Base-by-base conservation (phyloP, 2,888 invertebrate species). In the Hipparchia semele region DNA sequence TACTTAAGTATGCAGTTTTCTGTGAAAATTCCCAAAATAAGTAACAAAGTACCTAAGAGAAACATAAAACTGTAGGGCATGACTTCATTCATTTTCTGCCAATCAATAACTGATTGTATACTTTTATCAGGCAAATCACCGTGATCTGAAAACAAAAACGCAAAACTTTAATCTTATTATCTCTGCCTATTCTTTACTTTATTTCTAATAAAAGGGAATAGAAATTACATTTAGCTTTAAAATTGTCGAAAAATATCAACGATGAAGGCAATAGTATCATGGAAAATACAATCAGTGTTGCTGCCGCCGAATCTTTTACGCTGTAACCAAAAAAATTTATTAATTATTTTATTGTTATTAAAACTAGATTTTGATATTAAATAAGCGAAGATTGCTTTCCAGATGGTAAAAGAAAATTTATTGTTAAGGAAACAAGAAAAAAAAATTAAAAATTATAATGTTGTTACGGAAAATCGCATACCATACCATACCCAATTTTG, bases 31-130 rank as follows among this genome's bases (percentile, higher is more conserved):
- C 49, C 49, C 39, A 12, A 67, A 49, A 45, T 23, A 59, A 53
- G 12, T 45, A 23, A 66, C 33, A 58, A 58, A 4, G 53, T 80
- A 90, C 91, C 91, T 70, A 91, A 81, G 49, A 92, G 81, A 76
- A 90, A 91, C 82, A 85, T 86, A 71, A 90, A 92, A 69, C 87
- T 86, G 75, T 82, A 92, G 0, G 91, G 87, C 84, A 91, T 79
- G 1, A 56, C 23, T 6, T 73, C 56, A 74, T 88, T 86, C 75
- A 87, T 70, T 68, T 51, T 54, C 5, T 53, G 75, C 90, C 89
- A 91, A 68, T 80, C 72, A 13, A 92, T 76, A 5, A 90, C 85
- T 5, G 88, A 81, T 1, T 23, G 39, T 7, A 87, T 69, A 8
- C 74, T 74, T 2, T 77, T 75, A 2, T 82, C 73, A 1, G 90